These are phyloP conservation scores for Dendroctonus ponderosae DNA, from an alignment of 1,140 invertebrate genomes.

Conservation along the genomic window DNA sequence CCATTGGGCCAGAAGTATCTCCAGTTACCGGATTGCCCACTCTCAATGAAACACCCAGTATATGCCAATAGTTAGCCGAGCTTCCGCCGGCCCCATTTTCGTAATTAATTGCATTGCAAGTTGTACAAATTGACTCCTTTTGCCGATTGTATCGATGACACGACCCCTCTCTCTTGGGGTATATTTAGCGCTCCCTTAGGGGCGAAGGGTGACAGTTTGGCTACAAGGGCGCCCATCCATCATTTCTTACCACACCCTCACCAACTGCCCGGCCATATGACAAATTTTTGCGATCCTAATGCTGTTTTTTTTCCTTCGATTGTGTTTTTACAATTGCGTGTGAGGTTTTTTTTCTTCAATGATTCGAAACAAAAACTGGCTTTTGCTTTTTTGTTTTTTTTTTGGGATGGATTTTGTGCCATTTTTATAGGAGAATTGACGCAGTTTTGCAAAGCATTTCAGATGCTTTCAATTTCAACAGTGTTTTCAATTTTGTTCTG, in stretches of 20 bases:
- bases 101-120: conserved; percentile 29
- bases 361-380: no score
- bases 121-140: conserved; percentile 35
- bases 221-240: conserved; percentile 23
- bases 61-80: not conserved
- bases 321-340: no score
- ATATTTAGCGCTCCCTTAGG: conserved; percentile 32
- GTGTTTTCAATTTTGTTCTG: no score
- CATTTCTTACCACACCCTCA: conserved; percentile 32
- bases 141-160: conserved; percentile 34
- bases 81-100: conserved; percentile 6
- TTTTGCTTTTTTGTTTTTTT: no score
- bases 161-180: conserved; percentile 28
- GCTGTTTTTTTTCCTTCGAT: no score
- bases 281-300: conserved; percentile 7
- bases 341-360: no score
- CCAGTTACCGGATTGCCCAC: not conserved
- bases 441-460: no score
- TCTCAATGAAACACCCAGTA: no score
- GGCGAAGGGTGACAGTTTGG: conserved; percentile 25
- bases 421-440: no score
- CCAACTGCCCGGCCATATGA: conserved; percentile 29
- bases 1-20: no score
- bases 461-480: no score
- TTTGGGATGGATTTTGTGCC: no score